A percentile compares a stretch with the other conserved stretches of the same genome.
phyloP scores from a whole-genome alignment of 2,888 invertebrate genomes.

The Protodeltote pygarga region DNA sequence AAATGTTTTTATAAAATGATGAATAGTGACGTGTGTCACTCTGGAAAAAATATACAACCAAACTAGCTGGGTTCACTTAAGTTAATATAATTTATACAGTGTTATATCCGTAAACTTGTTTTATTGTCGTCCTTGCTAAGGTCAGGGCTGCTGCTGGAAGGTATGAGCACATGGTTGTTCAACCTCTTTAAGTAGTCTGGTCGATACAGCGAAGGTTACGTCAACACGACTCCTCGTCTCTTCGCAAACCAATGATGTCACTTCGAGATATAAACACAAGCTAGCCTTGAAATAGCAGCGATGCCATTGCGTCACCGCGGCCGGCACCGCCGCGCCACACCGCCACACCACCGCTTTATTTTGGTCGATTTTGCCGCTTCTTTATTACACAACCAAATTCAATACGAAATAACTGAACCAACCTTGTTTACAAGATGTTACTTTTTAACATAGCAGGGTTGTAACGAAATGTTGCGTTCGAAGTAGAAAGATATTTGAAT shows the following conservation, averaged over 20 bases:
- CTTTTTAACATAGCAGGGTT: conserved; percentile 31
- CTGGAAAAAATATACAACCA: too few relatives aligned
- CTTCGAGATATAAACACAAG: conserved; percentile 44
- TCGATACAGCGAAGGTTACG: conserved; percentile 40
- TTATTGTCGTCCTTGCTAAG: too few relatives aligned
- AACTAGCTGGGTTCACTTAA: too few relatives aligned
- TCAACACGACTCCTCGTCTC: too few relatives aligned
- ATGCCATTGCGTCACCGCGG: conserved; percentile 69
- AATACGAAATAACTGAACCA: conserved; percentile 11
- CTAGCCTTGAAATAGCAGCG: conserved; percentile 66
- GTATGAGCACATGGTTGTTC: too few relatives aligned
- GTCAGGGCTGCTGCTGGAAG: too few relatives aligned
- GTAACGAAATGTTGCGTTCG: conserved; percentile 58
- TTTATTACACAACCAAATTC: conserved; percentile 34
- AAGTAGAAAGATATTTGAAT: conserved; percentile 48
- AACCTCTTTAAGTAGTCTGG: conserved; percentile 1
- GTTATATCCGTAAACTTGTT: too few relatives aligned
- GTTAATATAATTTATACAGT: too few relatives aligned
- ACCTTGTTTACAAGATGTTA: too few relatives aligned
- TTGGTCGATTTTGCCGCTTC: conserved; percentile 65
- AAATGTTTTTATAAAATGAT: too few relatives aligned
- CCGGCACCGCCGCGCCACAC: too few relatives aligned
- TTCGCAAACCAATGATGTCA: conserved; percentile 41
- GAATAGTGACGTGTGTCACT: too few relatives aligned
- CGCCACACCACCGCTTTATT: conserved; percentile 72